Conservation (phyloP, 1,140 invertebrate genomes). For the Pogonognathellus flavescens region DNA sequence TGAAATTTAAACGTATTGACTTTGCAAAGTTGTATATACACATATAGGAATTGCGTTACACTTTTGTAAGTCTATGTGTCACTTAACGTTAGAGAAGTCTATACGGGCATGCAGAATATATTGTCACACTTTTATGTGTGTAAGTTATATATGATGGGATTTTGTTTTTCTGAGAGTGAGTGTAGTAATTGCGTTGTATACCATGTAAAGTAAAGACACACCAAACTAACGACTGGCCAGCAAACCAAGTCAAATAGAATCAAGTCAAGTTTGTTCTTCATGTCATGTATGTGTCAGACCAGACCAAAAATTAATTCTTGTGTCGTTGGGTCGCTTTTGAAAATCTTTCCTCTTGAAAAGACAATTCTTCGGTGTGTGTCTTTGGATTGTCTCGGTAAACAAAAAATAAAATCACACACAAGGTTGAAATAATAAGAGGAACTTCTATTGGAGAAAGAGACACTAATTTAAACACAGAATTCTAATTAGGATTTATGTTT, state of each 20-base stretch:
- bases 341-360: background rate
- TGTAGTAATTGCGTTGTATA: slow-evolving; percentile 3
- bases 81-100: too few relatives aligned
- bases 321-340: background rate
- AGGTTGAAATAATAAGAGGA: too few relatives aligned
- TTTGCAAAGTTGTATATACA: too few relatives aligned
- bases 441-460: too few relatives aligned
- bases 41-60: too few relatives aligned
- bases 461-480: too few relatives aligned
- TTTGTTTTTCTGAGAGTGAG: background rate
- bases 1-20: slow-evolving; percentile 30
- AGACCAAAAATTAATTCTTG: slow-evolving; percentile 36
- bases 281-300: slow-evolving; percentile 33
- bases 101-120: background rate
- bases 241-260: slow-evolving; percentile 12
- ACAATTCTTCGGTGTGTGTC: too few relatives aligned
- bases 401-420: too few relatives aligned
- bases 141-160: background rate
- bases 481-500: too few relatives aligned
- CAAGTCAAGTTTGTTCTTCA: slow-evolving; percentile 36
- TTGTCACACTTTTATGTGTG: background rate
- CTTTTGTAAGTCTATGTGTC: too few relatives aligned
- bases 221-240: background rate
- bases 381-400: too few relatives aligned
- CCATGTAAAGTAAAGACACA: slow-evolving; percentile 20